Percentiles rank a stretch among this genome's conserved stretches.
Evolutionary conservation across 1,140 invertebrate species (phyloP).

Genomic region (Pantala flavescens): DNA sequence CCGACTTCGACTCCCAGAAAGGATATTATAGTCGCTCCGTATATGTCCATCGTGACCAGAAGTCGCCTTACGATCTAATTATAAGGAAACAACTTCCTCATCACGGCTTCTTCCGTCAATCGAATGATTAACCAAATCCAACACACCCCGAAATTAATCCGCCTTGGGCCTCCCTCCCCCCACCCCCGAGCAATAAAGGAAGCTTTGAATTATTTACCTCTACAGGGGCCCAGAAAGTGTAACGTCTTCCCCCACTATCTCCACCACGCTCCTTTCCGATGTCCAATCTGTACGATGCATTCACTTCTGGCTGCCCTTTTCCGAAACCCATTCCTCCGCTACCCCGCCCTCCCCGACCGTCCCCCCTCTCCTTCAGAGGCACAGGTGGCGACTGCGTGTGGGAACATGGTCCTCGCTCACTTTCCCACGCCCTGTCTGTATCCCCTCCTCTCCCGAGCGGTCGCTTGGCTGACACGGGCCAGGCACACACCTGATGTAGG

Average conservation of each 20-base stretch:
- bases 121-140: too few relatives aligned
- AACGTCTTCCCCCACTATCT: not conserved
- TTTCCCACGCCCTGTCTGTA: constrained; percentile 14
- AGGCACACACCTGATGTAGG: constrained; percentile 10
- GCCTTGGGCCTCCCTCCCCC: too few relatives aligned
- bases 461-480: not conserved
- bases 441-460: not conserved
- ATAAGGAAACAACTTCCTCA: too few relatives aligned
- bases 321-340: constrained; percentile 1
- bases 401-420: constrained; percentile 12
- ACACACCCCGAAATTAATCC: too few relatives aligned
- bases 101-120: too few relatives aligned
- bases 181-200: too few relatives aligned
- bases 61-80: too few relatives aligned
- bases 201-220: too few relatives aligned
- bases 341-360: not conserved
- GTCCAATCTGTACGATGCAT: too few relatives aligned
- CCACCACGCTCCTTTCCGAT: not conserved
- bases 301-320: not conserved
- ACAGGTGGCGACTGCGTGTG: constrained; percentile 13
- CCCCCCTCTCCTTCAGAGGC: not conserved
- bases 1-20: too few relatives aligned
- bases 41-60: too few relatives aligned
- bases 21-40: too few relatives aligned
- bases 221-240: not conserved